Evolutionary conservation across 2,797 vertebrate genomes (phyloP).

Genomic region (Benthosema pterotum): DNA sequence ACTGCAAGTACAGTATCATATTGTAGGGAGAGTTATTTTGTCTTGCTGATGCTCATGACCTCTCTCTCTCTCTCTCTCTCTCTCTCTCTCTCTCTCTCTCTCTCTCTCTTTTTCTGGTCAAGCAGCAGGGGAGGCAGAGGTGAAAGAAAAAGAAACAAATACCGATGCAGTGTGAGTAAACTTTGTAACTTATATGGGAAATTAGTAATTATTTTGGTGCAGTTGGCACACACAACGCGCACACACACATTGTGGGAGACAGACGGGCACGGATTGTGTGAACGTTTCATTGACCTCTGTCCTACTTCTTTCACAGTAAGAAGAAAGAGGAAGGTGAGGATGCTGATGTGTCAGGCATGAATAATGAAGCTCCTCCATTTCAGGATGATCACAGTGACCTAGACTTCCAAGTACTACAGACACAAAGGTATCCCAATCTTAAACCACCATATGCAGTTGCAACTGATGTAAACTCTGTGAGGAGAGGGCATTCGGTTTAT

Average conservation of each 20-base stretch:
- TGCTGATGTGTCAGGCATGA: slow-evolving; percentile 40
- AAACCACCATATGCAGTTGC: neutral
- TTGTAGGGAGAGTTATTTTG: neutral
- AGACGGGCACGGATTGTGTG: neutral
- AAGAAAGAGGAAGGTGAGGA: slow-evolving; percentile 62
- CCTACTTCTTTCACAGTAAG: slow-evolving; percentile 48
- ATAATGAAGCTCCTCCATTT: slow-evolving; percentile 65
- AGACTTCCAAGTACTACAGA: slow-evolving; percentile 54
- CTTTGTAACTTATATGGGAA: too few species aligned
- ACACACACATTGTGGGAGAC: neutral
- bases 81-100: slow-evolving; percentile 11
- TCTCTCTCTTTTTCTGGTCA: slow-evolving; percentile 27
- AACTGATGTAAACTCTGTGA: neutral
- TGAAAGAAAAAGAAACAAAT: slow-evolving; percentile 46
- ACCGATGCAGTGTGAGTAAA: slow-evolving; percentile 67
- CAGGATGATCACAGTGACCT: slow-evolving; percentile 63
- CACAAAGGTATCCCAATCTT: slow-evolving; percentile 64
- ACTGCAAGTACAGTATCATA: too few species aligned
- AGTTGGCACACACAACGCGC: too few species aligned
- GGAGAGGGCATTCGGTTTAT: too few species aligned
- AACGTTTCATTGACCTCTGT: slow-evolving; percentile 15
- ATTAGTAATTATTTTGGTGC: too few species aligned
- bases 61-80: neutral
- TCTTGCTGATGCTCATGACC: neutral
- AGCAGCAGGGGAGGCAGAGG: slow-evolving; percentile 50